These are phyloP conservation scores for Nylanderia fulva DNA, from an alignment of 1,140 invertebrate genomes.

Conservation along the genomic window DNA sequence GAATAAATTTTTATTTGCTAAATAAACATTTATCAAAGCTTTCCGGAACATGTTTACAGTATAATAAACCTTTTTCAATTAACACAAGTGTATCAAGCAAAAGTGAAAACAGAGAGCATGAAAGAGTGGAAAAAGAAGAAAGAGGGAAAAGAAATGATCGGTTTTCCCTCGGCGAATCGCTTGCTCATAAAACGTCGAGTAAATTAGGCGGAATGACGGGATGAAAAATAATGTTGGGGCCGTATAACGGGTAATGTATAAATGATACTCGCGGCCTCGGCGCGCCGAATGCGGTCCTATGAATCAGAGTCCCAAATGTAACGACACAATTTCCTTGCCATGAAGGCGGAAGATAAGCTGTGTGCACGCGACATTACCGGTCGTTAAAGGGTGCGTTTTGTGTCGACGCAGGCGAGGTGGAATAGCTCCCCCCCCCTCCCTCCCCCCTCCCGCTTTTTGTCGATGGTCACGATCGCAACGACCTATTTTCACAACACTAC, in stretches of 20 bases:
- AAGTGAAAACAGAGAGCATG: not conserved
- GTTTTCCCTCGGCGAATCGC: not conserved
- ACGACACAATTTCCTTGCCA: not conserved
- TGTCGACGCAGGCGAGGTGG: not conserved
- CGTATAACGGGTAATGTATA: constrained; percentile 22
- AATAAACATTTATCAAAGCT: constrained; percentile 33
- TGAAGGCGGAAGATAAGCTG: constrained; percentile 21
- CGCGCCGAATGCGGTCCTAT: not conserved
- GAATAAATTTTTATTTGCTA: constrained; percentile 7
- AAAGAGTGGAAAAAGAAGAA: not conserved
- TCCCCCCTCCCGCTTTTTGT: constrained; percentile 13
- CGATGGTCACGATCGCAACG: not conserved
- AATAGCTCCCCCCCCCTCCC: too few relatives aligned
- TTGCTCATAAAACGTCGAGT: constrained; percentile 2
- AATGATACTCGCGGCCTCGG: constrained; percentile 9
- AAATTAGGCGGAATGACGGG: constrained; percentile 32
- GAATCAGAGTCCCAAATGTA: constrained; percentile 28
- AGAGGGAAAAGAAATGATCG: not conserved
- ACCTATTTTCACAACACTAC: constrained; percentile 2
- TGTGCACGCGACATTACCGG: constrained; percentile 17
- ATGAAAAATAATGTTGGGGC: constrained; percentile 29
- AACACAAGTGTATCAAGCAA: not conserved
- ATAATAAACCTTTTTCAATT: constrained; percentile 33
- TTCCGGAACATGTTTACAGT: not conserved
- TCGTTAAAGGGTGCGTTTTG: constrained; percentile 37